Evolutionary conservation across 2,888 invertebrate genomes (phyloP), one percentile per base, ranked within the genome.

Genomic region (Amphimallon solstitiale): DNA sequence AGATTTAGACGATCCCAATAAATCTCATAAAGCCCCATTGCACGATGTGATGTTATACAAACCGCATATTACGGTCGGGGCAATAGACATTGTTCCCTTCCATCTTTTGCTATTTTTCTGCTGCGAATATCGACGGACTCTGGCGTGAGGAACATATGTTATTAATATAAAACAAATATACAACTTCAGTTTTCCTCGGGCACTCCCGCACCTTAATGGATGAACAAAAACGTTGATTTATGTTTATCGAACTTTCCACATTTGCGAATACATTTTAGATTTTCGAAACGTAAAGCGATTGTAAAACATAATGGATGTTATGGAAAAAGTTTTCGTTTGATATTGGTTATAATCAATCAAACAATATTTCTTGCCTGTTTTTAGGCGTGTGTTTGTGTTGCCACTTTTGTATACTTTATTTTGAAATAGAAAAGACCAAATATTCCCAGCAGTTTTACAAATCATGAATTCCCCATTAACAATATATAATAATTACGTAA

Each of bases 21-120:
- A 67, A 67, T 67, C 67, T 64, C 63, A 19, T 48, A 43, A 29
- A 67, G 67, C 64, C 64, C 67, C 67, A 67, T 67, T 67, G 64
- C 67, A 67, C 67, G 48, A 49, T 51, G 60, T 59, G 64, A 64
- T 65, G 60, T 67, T 64, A 56, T 61, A 61, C 64, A 67, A 67
- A 64, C 67, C 63, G 48, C 64, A 64, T 64, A 64, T 64, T 64
- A 64, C 54, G 62, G 52, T n/a, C 46, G 54, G n/a, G n/a, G 56
- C 54, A 54, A 56, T 54, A 64, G 45, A 54, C 56, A 37, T 56
- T 45, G 56, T 46, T 64, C 56, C 23, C 52, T 21, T 45, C 14
- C 17, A 23, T 23, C 10, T 45, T 59, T 29, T 14, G 7, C 21
- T 56, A 59, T 56, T 56, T 43, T 56, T 23, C 43, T 29, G 17